A percentile compares a stretch with the other conserved stretches of the same genome.
Evolutionary conservation across 2,113 vertebrate species (phyloP).

Genomic region (Pungitius pungitius): DNA sequence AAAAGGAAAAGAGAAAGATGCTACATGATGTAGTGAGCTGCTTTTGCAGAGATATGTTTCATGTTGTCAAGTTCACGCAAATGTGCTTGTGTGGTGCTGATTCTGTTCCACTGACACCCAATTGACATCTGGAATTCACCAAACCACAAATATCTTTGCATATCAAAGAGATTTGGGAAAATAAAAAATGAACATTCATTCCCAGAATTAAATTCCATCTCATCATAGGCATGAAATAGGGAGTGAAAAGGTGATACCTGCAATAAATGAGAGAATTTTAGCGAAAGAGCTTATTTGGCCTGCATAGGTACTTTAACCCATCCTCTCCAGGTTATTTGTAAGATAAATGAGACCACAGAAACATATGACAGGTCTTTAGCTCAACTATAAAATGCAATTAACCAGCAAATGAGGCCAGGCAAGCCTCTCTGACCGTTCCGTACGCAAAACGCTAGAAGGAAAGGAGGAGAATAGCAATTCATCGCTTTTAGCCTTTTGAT

Average conservation of each 20-base stretch:
- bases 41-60: constrained; percentile 33
- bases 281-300: constrained; percentile 69
- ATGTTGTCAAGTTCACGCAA: constrained; percentile 34
- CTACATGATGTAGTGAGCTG: constrained; percentile 30
- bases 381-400: constrained; percentile 87
- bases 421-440: constrained; percentile 80
- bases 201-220: constrained; percentile 49
- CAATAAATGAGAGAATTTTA: constrained; percentile 49
- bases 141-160: constrained; percentile 38
- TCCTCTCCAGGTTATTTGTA: constrained; percentile 81
- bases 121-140: constrained; percentile 34
- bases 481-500: constrained; percentile 60
- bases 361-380: constrained; percentile 86
- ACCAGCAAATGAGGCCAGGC: constrained; percentile 85
- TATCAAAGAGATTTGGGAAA: too few relatives aligned
- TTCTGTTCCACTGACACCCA: constrained; percentile 13
- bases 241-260: constrained; percentile 43
- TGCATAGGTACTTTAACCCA: constrained; percentile 75
- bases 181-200: too few relatives aligned
- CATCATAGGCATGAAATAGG: constrained; percentile 55
- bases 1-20: constrained; percentile 52
- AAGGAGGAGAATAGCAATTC: constrained; percentile 71
- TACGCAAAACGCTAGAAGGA: constrained; percentile 73
- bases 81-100: background rate
- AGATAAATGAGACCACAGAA: constrained; percentile 84